Evolutionary conservation across 2,797 vertebrate species (phyloP).

Genomic region (Falco peregrinus): DNA sequence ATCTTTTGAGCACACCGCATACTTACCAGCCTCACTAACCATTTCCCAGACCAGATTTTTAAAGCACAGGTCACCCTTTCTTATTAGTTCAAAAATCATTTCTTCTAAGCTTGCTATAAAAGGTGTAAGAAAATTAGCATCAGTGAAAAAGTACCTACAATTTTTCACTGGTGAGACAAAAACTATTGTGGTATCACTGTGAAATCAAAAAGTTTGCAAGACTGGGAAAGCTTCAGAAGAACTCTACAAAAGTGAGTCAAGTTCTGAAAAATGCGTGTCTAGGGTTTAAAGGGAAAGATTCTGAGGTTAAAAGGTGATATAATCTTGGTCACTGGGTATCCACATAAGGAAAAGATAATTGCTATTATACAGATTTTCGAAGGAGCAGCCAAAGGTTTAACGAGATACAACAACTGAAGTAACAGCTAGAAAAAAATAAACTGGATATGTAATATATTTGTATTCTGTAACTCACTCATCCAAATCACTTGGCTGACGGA

Average conservation of each 20-base stretch:
- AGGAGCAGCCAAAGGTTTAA: not conserved
- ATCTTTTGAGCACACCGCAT: not conserved
- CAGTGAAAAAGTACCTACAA: not conserved
- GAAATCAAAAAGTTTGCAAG: not conserved
- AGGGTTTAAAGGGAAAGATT: not conserved
- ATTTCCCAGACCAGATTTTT: constrained; percentile 75
- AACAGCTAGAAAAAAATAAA: not conserved
- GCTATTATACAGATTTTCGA: not conserved
- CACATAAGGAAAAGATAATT: not conserved
- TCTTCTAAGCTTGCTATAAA: constrained; percentile 82
- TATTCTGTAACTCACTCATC: not conserved
- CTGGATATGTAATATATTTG: not conserved
- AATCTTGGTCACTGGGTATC: not conserved
- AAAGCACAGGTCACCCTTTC: constrained; percentile 79
- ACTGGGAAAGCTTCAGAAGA: not conserved
- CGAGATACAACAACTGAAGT: not conserved
- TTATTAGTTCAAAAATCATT: constrained; percentile 82
- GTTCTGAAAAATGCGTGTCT: not conserved
- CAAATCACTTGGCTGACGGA: not conserved
- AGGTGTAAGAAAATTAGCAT: constrained; percentile 61
- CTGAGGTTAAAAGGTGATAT: not conserved
- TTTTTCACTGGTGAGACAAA: not conserved
- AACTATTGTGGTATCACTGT: not conserved
- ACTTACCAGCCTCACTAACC: constrained; percentile 80
- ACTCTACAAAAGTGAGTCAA: not conserved